phyloP scores from a whole-genome alignment of 1,140 invertebrate genomes.

The Drosophila nannoptera region DNA sequence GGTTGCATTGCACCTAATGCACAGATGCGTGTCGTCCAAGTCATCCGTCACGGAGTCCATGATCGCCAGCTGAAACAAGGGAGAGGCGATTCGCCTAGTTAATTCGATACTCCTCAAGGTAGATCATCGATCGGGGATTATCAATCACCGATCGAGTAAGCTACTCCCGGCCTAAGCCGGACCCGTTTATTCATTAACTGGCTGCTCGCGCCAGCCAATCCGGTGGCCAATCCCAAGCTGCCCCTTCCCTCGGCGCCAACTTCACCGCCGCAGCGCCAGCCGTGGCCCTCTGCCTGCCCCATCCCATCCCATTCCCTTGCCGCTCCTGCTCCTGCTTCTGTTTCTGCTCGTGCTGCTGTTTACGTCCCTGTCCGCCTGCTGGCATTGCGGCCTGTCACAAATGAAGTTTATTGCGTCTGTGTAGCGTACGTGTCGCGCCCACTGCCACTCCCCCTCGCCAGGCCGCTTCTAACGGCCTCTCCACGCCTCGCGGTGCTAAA shows the following conservation, averaged over 20 bases:
- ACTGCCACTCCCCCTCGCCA: slow-evolving; percentile 7
- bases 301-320: slow-evolving; percentile 9
- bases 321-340: slow-evolving; percentile 37
- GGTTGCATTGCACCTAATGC: slow-evolving; percentile 90
- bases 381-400: slow-evolving; percentile 72
- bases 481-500: slow-evolving; percentile 47
- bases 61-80: slow-evolving; percentile 4
- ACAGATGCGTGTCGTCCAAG: slow-evolving; percentile 90
- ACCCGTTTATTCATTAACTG: slow-evolving; percentile 61
- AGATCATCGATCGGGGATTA: neutral
- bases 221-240: slow-evolving; percentile 15
- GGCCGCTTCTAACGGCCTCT: neutral
- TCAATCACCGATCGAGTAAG: too few relatives aligned
- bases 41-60: slow-evolving; percentile 81
- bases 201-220: slow-evolving; percentile 27
- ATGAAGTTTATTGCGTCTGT: slow-evolving; percentile 74
- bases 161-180: neutral
- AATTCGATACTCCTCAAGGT: neutral
- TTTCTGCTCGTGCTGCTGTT: slow-evolving; percentile 45
- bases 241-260: neutral
- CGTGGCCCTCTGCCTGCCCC: neutral
- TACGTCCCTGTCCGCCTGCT: slow-evolving; percentile 53
- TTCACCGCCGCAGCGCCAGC: slow-evolving; percentile 59
- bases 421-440: slow-evolving; percentile 48
- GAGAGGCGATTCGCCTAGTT: too few relatives aligned